Base-by-base conservation (phyloP, 2,888 invertebrate genomes). In the Hermaeophaga mercurialis region DNA sequence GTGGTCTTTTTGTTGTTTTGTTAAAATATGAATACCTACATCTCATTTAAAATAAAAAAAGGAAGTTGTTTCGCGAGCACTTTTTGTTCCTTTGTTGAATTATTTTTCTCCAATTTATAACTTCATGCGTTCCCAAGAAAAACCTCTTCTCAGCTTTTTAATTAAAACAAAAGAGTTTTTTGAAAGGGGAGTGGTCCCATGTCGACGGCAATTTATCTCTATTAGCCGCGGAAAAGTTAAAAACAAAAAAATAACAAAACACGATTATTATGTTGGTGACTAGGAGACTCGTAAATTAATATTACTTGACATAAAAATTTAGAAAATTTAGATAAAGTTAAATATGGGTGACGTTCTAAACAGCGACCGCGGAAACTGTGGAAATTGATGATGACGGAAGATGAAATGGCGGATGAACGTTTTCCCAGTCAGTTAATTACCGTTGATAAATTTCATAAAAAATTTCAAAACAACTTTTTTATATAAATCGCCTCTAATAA, bases 91-190 rank as follows among this genome's bases (percentile, higher is more conserved):
- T 22, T 22, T 22, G 6, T 22, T 22, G 6, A 22, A 22, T 5
- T 22, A 22, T 22, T 5, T 22, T 22, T 22, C 22, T 22, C 22
- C 6, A 8, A 2, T 26, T 26, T 26, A 26, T 26, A 26, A 2
- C 26, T 9, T 9, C 26, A 9, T 26, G 2, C 9, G 9, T 9
- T 26, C 9, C 9, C 26, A 9, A 9, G 26, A 2, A 4, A 8
- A 26, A 6, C 5, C 26, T 26, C 9, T 26, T 26, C 26, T 26
- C 9, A 9, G 9, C 4, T 5, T 8, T 9, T 38, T 38, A 38
- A 38, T 38, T 38, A 38, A 38, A 38, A 38, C n/a, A 38, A 38
- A 38, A 17, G 38, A 38, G 38, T 38, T 15, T 12, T 38, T 18
- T 8, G 8, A 38, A 4, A 8, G n/a, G 15, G 38, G n/a, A 38